Conservation (phyloP, 2,888 invertebrate genomes). For the Epinotia demarniana region DNA sequence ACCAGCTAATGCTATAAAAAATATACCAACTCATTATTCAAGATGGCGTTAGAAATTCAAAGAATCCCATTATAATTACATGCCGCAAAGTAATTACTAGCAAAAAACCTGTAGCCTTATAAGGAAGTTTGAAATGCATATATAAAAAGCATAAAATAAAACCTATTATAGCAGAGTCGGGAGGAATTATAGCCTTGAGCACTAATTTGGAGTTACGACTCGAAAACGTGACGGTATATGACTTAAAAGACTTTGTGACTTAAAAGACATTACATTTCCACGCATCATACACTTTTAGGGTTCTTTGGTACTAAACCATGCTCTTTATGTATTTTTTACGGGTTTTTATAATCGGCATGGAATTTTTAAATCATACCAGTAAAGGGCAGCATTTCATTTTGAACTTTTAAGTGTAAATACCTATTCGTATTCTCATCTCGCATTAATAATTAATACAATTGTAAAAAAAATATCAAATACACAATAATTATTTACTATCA, state of each 20-base stretch:
- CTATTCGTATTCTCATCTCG: neutral
- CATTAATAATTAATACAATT: neutral
- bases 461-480: neutral
- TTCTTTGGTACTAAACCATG: constrained; percentile 28
- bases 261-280: constrained; percentile 71
- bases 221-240: constrained; percentile 51
- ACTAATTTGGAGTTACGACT: constrained; percentile 51
- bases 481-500: neutral
- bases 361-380: neutral
- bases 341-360: neutral
- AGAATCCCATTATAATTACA: constrained; percentile 40
- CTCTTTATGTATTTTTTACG: too few relatives aligned
- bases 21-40: constrained; percentile 24
- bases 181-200: constrained; percentile 39
- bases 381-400: neutral
- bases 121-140: constrained; percentile 29
- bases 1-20: constrained; percentile 18
- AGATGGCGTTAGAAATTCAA: constrained; percentile 42
- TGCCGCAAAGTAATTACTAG: constrained; percentile 23
- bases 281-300: constrained; percentile 61
- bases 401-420: neutral
- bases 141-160: constrained; percentile 31
- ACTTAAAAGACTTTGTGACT: constrained; percentile 50
- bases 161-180: constrained; percentile 7
- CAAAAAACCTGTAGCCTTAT: constrained; percentile 29